Base-by-base conservation (phyloP, 2,113 vertebrate species). In the Dryoscopus gambensis region DNA sequence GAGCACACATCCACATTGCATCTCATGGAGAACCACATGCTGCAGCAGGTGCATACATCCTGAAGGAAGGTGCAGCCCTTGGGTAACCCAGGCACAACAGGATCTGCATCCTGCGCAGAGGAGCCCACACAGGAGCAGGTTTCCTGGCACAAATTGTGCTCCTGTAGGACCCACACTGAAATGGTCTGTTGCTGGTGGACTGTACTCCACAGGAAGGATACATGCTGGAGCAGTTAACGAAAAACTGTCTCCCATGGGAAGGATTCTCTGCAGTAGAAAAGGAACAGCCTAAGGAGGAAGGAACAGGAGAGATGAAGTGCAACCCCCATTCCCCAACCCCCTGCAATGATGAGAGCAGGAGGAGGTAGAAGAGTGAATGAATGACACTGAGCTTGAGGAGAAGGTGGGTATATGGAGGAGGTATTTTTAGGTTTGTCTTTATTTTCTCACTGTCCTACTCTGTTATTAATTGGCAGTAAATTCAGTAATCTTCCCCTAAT, bases 241-340 rank as follows among this genome's bases (percentile, higher is more conserved):
- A 87, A 60, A 44, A 33, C 53, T 63, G 4, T 69, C 25, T 89
- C 19, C 18, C 16, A 5, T 46, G 49, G 22, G 40, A 87, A 13
- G 7, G 8, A 83, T 20, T 9, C 4, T 21, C 8, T 27, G 8
- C 15, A 33, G 28, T 24, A 55, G 13, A 21, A 64, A 49, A 15
- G 7, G 17, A 75, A 33, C 11, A 69, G 5, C 0, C 4, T 35
- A 40, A 79, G 21, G 6, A n/a, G 5, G 7, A 83, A 69, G 20
- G 8, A 74, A 20, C 13, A 83, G 44, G 15, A 74, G n/a, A 69
- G 44, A 19, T 19, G 6, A 68, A 59, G 11, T 33, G 15, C 23
- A 87, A 35, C 3, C 16, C 17, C 4, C 35, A 12, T 53, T 73
- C 13, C 21, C 24, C 17, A 23, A 17, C 0, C 1, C 6, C 1